Evolutionary conservation across 1,140 invertebrate species (phyloP), one percentile per base, ranked within the genome.

Genomic region (Papilio glaucus): DNA sequence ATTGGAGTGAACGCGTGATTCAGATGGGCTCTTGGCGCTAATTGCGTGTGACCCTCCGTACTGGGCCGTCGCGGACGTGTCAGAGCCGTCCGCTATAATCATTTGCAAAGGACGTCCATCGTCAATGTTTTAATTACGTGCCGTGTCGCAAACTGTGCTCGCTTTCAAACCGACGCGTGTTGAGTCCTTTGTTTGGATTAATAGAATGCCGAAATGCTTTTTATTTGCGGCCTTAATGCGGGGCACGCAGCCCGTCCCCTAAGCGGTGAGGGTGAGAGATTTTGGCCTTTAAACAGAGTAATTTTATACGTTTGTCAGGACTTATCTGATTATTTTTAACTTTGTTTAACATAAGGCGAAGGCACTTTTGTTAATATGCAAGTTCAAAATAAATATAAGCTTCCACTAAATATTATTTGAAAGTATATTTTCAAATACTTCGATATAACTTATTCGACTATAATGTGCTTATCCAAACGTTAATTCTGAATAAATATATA

Each of bases 61-160:
- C 38, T 24, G 33, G 72, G 37, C 39, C 33, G 21, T 18, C 57
- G 65, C 39, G 41, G 21, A 72, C 71, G 72, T 77, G 85, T 84
- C 84, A 82, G 62, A 37, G 73, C 65, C 86, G 84, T 73, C 72
- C 72, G 81, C 68, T 71, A 71, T 77, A 80, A 82, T 82, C 84
- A 84, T 83, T 84, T 81, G 75, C 73, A 72, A 77, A 78, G 79
- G 75, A 71, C 72, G 71, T 76, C 73, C 74, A 70, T 72, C 75
- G 62, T 57, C 72, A 74, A 83, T 86, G 78, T 84, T 86, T 88
- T 90, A 87, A 87, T 90, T 88, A 88, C 80, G 71, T 70, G 72
- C 39, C 77, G 75, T 76, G 77, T 82, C 76, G 81, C 79, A 78
- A 84, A 79, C 76, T 80, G 76, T 75, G 76, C 75, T 78, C 74